Evolutionary conservation across 2,888 invertebrate genomes (phyloP), one percentile per base, ranked within the genome.

Genomic region (Aquatica leii): DNA sequence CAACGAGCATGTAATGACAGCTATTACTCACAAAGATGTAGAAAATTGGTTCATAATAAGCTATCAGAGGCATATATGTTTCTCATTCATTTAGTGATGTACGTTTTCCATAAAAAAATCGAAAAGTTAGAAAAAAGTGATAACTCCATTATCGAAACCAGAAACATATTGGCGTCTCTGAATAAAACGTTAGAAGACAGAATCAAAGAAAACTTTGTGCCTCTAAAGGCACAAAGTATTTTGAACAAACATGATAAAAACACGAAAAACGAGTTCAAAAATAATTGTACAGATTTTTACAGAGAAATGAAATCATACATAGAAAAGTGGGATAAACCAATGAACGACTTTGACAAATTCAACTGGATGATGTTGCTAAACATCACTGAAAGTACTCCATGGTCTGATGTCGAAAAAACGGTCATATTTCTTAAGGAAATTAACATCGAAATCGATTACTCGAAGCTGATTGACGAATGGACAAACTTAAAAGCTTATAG

Each of bases 231-330:
- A 3, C 51, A 34, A 12, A 51, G 51, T 31, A 14, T 51, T 51
- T 51, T 51, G 2, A 51, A 24, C 24, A 34, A 24, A 34, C 31
- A 51, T 12, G 51, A 51, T 31, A 31, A 51, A 21, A 34, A 51
- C 51, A 31, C 51, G 1, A 51, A 51, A 51, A 51, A 21, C 12
- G 51, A 51, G 51, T 51, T 51, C 31, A 34, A 24, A 8, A 31
- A 51, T 31, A 5, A 34, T 31, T 51, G 31, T 51, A 6, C 37
- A 34, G 15, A 52, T 52, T 52, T 52, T 17, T 35, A 52, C 18
- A 34, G 6, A 14, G 52, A 52, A 52, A n/a, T n/a, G n/a, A n/a
- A n/a, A n/a, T n/a, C n/a, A n/a, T n/a, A n/a, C n/a, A n/a, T n/a
- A n/a, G n/a, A 52, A 20, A 21, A 49, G 6, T 20, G n/a, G 21